Percentiles rank a stretch among this genome's conserved stretches.
Conservation (phyloP, 2,888 invertebrate species). For the Iselma pallidipennis region DNA sequence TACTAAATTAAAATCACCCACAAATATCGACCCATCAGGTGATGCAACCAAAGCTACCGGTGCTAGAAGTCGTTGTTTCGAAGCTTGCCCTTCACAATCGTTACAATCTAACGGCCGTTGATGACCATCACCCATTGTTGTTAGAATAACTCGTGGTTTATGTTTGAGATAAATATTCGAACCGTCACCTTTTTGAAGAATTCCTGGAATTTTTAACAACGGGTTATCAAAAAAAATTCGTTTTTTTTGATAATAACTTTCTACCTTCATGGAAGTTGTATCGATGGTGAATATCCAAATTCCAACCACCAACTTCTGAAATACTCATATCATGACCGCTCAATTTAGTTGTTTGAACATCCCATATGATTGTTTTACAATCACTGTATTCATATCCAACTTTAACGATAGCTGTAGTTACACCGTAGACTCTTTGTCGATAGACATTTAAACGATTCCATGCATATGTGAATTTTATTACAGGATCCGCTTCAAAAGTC, state of each 20-base stretch:
- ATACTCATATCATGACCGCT: constrained; percentile 97
- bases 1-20: constrained; percentile 95
- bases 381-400: constrained; percentile 96
- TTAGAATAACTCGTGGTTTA: constrained; percentile 87
- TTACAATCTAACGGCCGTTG: constrained; percentile 84
- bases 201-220: constrained; percentile 64
- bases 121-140: constrained; percentile 90
- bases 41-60: constrained; percentile 92
- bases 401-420: constrained; percentile 91
- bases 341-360: constrained; percentile 91
- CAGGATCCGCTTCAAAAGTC: constrained; percentile 93
- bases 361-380: constrained; percentile 94
- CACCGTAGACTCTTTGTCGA: constrained; percentile 94
- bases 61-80: constrained; percentile 81
- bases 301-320: constrained; percentile 97
- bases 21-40: constrained; percentile 91
- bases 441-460: constrained; percentile 98
- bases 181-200: constrained; percentile 96
- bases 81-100: constrained; percentile 79
- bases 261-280: constrained; percentile 97
- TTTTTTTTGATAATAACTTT: neutral
- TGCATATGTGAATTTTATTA: constrained; percentile 95
- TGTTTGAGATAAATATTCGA: constrained; percentile 93
- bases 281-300: constrained; percentile 95
- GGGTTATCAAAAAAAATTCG: neutral